phyloP scores from a whole-genome alignment of 2,888 invertebrate species.

The Yponomeuta evonymella region DNA sequence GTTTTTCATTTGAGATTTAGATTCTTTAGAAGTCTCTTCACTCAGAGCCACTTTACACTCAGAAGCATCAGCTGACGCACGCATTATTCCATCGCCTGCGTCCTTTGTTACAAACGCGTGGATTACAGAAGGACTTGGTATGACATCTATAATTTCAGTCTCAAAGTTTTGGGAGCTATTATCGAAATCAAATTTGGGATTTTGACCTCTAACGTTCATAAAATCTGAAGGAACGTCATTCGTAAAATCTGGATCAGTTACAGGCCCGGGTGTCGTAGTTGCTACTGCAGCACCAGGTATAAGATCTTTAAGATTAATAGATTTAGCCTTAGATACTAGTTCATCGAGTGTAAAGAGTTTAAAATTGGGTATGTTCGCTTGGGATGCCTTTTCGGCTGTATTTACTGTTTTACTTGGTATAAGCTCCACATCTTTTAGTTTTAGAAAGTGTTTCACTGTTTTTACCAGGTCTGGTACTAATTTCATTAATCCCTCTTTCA shows the following conservation, averaged over 20 bases:
- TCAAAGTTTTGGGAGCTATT: background rate
- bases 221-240: background rate
- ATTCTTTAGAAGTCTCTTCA: background rate
- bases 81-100: background rate
- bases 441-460: background rate
- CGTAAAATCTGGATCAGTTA: background rate
- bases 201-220: background rate
- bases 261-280: background rate
- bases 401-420: background rate
- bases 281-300: background rate
- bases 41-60: background rate
- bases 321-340: background rate
- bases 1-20: background rate
- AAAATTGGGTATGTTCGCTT: background rate
- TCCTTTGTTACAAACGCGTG: background rate
- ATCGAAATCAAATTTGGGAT: background rate
- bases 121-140: background rate
- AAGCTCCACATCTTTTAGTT: background rate
- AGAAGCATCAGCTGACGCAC: background rate
- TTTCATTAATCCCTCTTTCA: background rate
- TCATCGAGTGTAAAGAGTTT: background rate
- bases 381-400: background rate
- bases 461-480: background rate
- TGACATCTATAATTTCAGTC: background rate
- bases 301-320: background rate